These are phyloP conservation scores for Strigamia crassipes DNA, from an alignment of 2,888 invertebrate species.

Conservation along the genomic window DNA sequence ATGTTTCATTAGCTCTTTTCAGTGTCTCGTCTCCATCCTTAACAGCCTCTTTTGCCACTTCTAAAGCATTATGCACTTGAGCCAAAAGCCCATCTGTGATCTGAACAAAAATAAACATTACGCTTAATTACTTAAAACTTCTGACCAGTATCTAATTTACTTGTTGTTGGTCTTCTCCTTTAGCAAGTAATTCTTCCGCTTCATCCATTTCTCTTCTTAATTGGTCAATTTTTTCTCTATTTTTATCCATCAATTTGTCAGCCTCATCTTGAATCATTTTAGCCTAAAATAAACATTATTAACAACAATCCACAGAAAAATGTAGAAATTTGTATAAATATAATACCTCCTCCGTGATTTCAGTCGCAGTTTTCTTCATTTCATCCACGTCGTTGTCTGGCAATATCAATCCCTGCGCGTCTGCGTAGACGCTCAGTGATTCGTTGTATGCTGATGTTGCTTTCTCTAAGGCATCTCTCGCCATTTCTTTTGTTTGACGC, in stretches of 20 bases:
- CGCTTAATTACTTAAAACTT: not conserved
- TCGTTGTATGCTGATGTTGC: conserved; percentile 80
- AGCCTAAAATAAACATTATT: conserved; percentile 56
- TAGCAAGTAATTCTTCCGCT: conserved; percentile 61
- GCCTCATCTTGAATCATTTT: conserved; percentile 66
- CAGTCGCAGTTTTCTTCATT: conserved; percentile 70
- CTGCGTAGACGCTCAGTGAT: conserved; percentile 77
- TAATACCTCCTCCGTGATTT: conserved; percentile 63
- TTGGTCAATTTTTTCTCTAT: conserved; percentile 59
- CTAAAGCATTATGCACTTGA: conserved; percentile 70
- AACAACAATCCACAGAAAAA: not conserved
- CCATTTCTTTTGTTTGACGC: conserved; percentile 70
- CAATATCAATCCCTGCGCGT: conserved; percentile 76
- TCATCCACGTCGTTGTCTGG: conserved; percentile 75
- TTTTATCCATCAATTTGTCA: conserved; percentile 70
- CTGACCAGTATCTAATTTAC: conserved; percentile 51
- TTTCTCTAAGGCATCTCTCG: conserved; percentile 73
- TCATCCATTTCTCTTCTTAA: conserved; percentile 67
- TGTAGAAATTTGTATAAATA: not conserved
- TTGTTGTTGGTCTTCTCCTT: conserved; percentile 70
- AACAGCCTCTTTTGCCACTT: conserved; percentile 80
- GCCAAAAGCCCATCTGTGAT: conserved; percentile 78
- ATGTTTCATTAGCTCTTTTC: conserved; percentile 77
- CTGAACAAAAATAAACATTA: conserved; percentile 57
- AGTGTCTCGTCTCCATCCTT: conserved; percentile 80